Evolutionary conservation across 2,888 invertebrate species (phyloP), one percentile per base, ranked within the genome.

Genomic region (Empis livida): DNA sequence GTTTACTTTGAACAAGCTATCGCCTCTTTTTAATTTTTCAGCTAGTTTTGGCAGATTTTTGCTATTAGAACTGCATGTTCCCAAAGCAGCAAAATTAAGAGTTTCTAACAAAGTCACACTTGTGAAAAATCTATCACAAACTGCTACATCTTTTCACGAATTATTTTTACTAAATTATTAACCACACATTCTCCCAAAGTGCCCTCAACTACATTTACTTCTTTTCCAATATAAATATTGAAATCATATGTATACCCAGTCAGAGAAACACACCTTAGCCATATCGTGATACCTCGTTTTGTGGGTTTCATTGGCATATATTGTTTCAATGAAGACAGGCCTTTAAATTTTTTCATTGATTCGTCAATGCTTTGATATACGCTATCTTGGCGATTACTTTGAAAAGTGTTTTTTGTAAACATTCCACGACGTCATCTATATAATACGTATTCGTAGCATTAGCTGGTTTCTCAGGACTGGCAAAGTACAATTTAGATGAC

Each of bases 321-420:
- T 43, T 53, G 49, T 31, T 50, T 50, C 31, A 51, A 43, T 20
- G 51, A 40, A 27, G 35, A 46, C 16, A 46, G 47, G 13, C 48
- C 49, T 47, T 49, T 49, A 45, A 54, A 54, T 39, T 53, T 52
- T 9, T 46, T 45, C 54, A 51, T 52, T n/a, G 44, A 47, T 20
- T 52, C 53, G 40, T 52, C 52, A 17, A 52, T 50, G 27, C 38
- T 43, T 45, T 50, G 48, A 44, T 43, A 53, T 32, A 42, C 11
- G 17, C 46, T 49, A 30, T 51, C 47, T 39, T 45, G 3, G 3
- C n/a, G 35, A 3, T 11, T n/a, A 13, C 16, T 27, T 46, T 40
- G 45, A 41, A 51, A 51, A 17, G 35, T 35, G 11, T 6, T 15
- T 37, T 49, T 49, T n/a, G n/a, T 27, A 49, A 45, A 40, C 50